These are phyloP conservation scores for Nycticorax nycticorax DNA, from an alignment of 2,113 vertebrate genomes.

Conservation along the genomic window DNA sequence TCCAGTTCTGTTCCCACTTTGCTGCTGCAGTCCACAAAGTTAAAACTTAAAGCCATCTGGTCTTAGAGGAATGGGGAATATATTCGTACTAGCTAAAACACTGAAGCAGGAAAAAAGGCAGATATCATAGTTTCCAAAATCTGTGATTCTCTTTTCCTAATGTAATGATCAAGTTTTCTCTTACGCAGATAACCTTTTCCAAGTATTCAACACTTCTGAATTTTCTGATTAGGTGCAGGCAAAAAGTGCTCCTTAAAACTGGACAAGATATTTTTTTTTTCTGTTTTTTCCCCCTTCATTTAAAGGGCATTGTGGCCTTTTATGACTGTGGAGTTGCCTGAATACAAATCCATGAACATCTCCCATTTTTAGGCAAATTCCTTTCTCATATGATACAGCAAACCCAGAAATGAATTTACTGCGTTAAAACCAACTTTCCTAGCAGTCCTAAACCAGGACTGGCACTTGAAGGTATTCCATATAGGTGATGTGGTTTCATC, in stretches of 20 bases:
- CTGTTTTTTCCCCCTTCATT: neutral
- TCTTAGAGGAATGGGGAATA: conserved; percentile 30
- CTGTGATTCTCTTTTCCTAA: conserved; percentile 14
- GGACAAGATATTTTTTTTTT: neutral
- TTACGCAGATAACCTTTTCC: conserved; percentile 16
- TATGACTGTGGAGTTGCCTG: neutral
- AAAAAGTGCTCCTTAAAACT: neutral
- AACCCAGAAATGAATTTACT: neutral
- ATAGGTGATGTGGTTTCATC: neutral
- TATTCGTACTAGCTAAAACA: neutral
- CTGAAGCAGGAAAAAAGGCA: neutral
- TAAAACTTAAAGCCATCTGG: conserved; percentile 22
- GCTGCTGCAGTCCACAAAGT: neutral
- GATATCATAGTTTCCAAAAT: conserved; percentile 23
- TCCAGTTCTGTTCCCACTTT: neutral
- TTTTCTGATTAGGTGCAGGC: neutral
- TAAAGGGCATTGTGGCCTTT: neutral
- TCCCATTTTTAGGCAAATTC: neutral
- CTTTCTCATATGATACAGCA: neutral
- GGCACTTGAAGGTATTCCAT: neutral
- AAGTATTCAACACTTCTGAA: neutral
- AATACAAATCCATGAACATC: neutral
- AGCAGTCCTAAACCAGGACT: neutral
- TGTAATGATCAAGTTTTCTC: neutral
- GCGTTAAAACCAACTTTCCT: neutral